Evolutionary conservation across 2,888 invertebrate genomes (phyloP), one percentile per base, ranked within the genome.

Genomic region (Agrochola lychnidis): DNA sequence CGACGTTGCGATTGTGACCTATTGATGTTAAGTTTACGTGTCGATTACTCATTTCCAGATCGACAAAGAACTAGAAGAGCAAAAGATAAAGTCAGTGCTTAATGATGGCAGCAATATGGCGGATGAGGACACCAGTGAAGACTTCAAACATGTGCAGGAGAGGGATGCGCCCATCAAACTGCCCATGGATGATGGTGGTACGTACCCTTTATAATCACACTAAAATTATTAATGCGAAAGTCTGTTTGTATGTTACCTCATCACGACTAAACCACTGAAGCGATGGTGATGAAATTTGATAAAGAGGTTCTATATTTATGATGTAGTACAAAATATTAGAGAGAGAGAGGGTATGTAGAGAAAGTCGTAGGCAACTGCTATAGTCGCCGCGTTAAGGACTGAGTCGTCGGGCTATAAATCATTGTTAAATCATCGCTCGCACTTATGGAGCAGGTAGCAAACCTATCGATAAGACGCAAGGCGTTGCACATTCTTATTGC

Each of bases 1-100:
- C 42, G 42, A 42, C 42, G 9, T 10, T 45, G 12, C 10, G 42
- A 45, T 45, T 12, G 42, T 45, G 42, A 45, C 10, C 42, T 12
- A 45, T 45, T 45, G 45, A 45, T 45, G 2, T 42, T 42, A 42
- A 5, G 48, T 48, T 48, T 19, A 51, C 51, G 51, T 19, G 19
- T 19, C 19, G 19, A 51, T 6, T 6, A 19, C 4, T 48, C 0
- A 25, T 25, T 30, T 72, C 4, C 83, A 97, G 97, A 94, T 97
- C 72, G 96, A 97, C 84, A 96, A 93, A 89, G 96, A 97, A 63
- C 72, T 95, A 14, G 97, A 96, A 85, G 96, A 96, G 2, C 91
- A 95, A 86, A 95, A 95, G 85, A 96, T 96, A 22, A 95, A 93
- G 76, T 84, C 91, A 0, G 93, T 92, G 1, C 84, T 94, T 59